phyloP scores from a whole-genome alignment of 35 echinoderm and acorn worm species.

The Acanthaster planci region DNA sequence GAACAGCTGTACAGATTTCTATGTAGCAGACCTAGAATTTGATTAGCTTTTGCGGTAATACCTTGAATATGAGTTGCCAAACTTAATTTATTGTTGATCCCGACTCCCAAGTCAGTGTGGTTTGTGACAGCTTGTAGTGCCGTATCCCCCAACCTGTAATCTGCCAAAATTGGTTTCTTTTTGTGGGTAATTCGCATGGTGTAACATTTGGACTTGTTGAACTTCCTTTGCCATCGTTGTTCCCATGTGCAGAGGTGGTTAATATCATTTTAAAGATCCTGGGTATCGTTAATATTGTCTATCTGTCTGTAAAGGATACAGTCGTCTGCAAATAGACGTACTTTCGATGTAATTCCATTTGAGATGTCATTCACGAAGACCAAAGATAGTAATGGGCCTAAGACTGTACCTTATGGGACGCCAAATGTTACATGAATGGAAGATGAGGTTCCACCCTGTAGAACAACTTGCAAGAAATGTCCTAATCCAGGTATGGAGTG shows the following conservation, averaged over 20 bases:
- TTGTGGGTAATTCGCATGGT: conserved; percentile 42
- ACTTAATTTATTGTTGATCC: not conserved
- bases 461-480: conserved; percentile 26
- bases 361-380: conserved; percentile 59
- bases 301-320: conserved; percentile 65
- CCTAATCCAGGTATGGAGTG: conserved; percentile 30
- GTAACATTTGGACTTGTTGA: conserved; percentile 35
- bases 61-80: not conserved
- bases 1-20: conserved; percentile 23
- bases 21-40: conserved; percentile 5
- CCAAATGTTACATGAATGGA: conserved; percentile 29
- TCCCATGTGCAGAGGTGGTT: not conserved
- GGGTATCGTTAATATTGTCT: not conserved
- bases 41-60: conserved; percentile 9
- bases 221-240: conserved; percentile 18
- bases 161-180: not conserved
- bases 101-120: not conserved
- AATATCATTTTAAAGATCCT: conserved; percentile 9
- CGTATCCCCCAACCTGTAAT: not conserved
- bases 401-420: conserved; percentile 56
- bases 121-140: not conserved
- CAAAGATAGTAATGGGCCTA: conserved; percentile 64
- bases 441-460: conserved; percentile 28
- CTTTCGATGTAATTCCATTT: conserved; percentile 34
- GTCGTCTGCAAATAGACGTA: conserved; percentile 78